Evolutionary conservation across 2,888 invertebrate genomes (phyloP).

Genomic region (Periphyllus acericola): DNA sequence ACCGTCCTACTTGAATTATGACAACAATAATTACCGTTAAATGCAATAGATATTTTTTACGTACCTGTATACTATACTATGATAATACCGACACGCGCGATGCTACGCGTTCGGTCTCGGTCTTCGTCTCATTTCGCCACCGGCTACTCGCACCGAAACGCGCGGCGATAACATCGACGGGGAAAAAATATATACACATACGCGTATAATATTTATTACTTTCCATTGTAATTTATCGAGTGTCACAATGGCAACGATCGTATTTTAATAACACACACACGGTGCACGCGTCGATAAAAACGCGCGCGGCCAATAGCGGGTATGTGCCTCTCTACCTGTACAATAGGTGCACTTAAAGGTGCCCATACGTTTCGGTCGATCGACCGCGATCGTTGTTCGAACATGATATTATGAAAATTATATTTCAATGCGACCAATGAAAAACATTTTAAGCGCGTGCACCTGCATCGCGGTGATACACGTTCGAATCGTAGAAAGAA

Average conservation of each 20-base stretch:
- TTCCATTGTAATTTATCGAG: conserved; percentile 31
- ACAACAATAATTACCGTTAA: background rate
- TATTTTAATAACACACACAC: conserved; percentile 19
- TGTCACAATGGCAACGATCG: conserved; percentile 26
- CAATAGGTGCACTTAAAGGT: too few relatives aligned
- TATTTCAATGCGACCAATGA: too few relatives aligned
- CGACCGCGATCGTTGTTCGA: background rate
- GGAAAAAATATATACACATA: background rate
- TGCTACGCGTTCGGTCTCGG: background rate
- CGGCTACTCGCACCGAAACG: background rate
- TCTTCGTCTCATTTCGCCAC: conserved; percentile 8
- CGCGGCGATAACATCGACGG: conserved; percentile 18
- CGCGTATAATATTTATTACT: conserved; percentile 9
- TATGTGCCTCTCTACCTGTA: too few relatives aligned
- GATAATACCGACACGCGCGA: conserved; percentile 2
- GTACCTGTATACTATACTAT: background rate
- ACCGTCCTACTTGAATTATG: background rate
- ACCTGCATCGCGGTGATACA: too few relatives aligned
- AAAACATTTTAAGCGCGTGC: too few relatives aligned
- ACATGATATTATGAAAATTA: too few relatives aligned
- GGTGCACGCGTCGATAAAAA: background rate
- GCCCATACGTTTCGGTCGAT: background rate
- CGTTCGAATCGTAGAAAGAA: too few relatives aligned
- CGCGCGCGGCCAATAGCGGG: background rate
- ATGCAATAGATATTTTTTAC: background rate